These are phyloP conservation scores for Takifugu flavidus DNA, from an alignment of 2,113 vertebrate species.

Conservation along the genomic window DNA sequence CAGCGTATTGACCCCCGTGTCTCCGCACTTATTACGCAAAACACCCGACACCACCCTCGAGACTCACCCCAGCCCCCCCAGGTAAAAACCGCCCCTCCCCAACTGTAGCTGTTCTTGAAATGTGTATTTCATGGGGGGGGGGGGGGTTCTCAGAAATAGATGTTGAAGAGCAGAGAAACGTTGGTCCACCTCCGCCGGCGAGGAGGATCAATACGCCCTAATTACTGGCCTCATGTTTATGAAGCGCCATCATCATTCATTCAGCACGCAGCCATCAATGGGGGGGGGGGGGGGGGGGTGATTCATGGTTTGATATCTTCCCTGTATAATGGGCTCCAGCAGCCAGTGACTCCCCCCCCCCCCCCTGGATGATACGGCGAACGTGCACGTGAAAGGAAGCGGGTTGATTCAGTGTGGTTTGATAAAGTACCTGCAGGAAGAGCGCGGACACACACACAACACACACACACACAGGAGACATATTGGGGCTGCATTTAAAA, in stretches of 20 bases:
- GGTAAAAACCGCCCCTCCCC: slow-evolving; percentile 18
- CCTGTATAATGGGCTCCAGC: slow-evolving; percentile 79
- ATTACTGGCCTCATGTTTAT: slow-evolving; percentile 88
- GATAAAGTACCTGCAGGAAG: slow-evolving; percentile 60
- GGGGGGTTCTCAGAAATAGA: slow-evolving; percentile 13
- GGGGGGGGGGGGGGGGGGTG: slow-evolving; percentile 67
- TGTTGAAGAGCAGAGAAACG: slow-evolving; percentile 4
- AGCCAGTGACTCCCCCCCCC: slow-evolving; percentile 45
- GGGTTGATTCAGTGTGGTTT: slow-evolving; percentile 57
- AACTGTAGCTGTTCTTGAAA: slow-evolving; percentile 31
- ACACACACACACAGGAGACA: too few species aligned
- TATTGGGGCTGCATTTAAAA: slow-evolving; percentile 38
- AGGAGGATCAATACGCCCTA: slow-evolving; percentile 84
- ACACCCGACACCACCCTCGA: slow-evolving; percentile 19
- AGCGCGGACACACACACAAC: slow-evolving; percentile 14
- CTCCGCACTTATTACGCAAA: slow-evolving; percentile 56
- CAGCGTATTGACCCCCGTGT: slow-evolving; percentile 70
- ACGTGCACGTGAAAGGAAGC: slow-evolving; percentile 39
- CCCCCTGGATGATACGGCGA: slow-evolving; percentile 16
- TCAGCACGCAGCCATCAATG: slow-evolving; percentile 85
- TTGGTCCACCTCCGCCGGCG: slow-evolving; percentile 68
- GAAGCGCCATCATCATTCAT: slow-evolving; percentile 92
- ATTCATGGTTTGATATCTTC: slow-evolving; percentile 87
- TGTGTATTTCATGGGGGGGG: slow-evolving; percentile 10
- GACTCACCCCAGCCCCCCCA: slow-evolving; percentile 2